phyloP scores from a whole-genome alignment of 2,797 vertebrate genomes.

The Helarctos malayanus region DNA sequence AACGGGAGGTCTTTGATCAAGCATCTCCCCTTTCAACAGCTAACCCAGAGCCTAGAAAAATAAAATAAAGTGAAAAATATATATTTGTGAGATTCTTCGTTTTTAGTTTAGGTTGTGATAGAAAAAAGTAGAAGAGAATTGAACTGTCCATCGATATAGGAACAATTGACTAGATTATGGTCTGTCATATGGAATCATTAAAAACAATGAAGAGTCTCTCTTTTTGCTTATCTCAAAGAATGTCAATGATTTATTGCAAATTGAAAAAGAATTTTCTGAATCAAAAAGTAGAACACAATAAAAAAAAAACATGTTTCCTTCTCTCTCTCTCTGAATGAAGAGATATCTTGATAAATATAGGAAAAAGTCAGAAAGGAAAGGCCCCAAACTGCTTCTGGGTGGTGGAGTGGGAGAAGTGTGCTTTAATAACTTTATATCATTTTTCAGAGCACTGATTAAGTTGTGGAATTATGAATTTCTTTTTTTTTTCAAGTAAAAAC shows the following conservation, averaged over 20 bases:
- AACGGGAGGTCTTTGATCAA: background rate
- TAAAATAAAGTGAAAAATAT: background rate
- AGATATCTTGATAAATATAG: background rate
- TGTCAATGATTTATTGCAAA: background rate
- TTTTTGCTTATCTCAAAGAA: background rate
- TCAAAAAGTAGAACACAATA: background rate
- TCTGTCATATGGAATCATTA: background rate
- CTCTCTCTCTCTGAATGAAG: background rate
- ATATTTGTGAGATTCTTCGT: background rate
- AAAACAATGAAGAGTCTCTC: background rate
- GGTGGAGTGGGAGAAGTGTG: background rate
- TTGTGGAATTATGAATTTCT: background rate
- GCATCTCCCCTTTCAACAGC: background rate
- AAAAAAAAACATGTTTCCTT: background rate
- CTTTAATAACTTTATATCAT: background rate
- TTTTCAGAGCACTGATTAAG: background rate
- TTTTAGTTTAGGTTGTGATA: conserved; percentile 48
- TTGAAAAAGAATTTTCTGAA: conserved; percentile 7
- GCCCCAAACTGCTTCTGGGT: background rate
- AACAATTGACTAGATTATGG: background rate
- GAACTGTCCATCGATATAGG: background rate
- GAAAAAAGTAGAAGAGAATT: conserved; percentile 7
- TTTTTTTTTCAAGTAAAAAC: conserved; percentile 31
- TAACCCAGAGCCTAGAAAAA: background rate
- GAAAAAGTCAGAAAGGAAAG: background rate